These are phyloP conservation scores for Pseudomyrmex dendroicus DNA, from an alignment of 1,140 invertebrate genomes.

Conservation along the genomic window DNA sequence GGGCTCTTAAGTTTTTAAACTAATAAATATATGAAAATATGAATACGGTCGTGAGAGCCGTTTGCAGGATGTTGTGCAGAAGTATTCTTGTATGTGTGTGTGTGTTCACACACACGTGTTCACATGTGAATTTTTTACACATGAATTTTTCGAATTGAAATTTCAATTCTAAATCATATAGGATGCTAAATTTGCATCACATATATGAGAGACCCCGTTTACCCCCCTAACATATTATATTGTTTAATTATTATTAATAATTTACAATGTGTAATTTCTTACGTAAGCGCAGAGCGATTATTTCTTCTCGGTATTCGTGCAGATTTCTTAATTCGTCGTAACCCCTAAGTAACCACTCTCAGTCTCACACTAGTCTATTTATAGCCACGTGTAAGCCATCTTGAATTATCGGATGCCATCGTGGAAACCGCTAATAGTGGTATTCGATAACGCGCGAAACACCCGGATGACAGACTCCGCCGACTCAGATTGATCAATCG, in stretches of 20 bases:
- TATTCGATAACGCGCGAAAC: slow-evolving; percentile 60
- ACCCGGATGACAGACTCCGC: slow-evolving; percentile 32
- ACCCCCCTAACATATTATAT: not conserved
- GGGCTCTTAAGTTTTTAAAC: no score
- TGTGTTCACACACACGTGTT: no score
- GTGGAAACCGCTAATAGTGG: slow-evolving; percentile 50
- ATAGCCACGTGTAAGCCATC: slow-evolving; percentile 50
- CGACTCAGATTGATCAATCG: slow-evolving; percentile 40
- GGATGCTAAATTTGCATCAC: no score
- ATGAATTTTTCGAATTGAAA: no score
- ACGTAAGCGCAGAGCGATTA: not conserved
- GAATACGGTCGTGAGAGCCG: no score
- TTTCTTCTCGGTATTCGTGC: not conserved
- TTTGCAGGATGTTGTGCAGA: no score
- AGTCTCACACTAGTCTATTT: slow-evolving; percentile 35
- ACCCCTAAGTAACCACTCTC: slow-evolving; percentile 35
- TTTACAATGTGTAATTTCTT: not conserved
- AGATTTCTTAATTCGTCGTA: slow-evolving; percentile 25
- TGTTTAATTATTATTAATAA: slow-evolving; percentile 32
- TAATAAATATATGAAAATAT: no score
- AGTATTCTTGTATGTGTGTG: no score
- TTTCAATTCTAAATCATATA: no score
- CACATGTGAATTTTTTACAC: no score
- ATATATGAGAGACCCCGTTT: no score
- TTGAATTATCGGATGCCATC: slow-evolving; percentile 60